phyloP scores from a whole-genome alignment of 1,140 invertebrate species.

The Drosophila triauraria region DNA sequence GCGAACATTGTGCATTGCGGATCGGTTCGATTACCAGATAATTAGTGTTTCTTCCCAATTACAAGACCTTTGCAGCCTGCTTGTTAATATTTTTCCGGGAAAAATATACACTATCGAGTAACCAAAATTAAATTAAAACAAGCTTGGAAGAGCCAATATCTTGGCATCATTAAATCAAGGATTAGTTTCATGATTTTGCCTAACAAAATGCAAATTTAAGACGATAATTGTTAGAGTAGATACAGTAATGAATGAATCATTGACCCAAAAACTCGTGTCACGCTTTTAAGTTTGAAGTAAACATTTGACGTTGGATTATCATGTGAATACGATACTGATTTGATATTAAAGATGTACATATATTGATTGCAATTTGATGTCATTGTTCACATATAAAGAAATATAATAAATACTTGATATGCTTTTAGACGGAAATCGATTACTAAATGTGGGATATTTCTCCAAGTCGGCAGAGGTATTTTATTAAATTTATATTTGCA shows the following conservation, averaged over 20 bases:
- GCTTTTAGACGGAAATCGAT: too few relatives aligned
- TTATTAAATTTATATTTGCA: too few relatives aligned
- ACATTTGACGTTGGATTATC: background rate
- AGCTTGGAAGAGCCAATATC: too few relatives aligned
- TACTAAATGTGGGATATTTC: too few relatives aligned
- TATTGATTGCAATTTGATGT: too few relatives aligned
- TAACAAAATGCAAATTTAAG: background rate
- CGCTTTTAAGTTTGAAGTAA: background rate
- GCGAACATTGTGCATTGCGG: background rate
- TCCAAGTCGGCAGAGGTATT: too few relatives aligned
- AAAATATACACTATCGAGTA: too few relatives aligned
- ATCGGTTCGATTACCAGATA: conserved; percentile 5
- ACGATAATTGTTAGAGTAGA: background rate
- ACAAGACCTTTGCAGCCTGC: background rate
- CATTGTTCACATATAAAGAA: too few relatives aligned
- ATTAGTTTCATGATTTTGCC: background rate
- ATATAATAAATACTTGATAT: too few relatives aligned
- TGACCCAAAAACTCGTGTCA: background rate
- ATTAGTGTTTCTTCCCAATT: background rate
- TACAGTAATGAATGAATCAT: background rate
- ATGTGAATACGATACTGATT: background rate
- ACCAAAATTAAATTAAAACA: too few relatives aligned
- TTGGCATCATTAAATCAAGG: background rate
- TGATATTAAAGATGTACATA: too few relatives aligned
- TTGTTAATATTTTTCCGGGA: too few relatives aligned